Evolutionary conservation across 2,888 invertebrate species (phyloP), one percentile per base, ranked within the genome.

Genomic region (Ctena decussata): DNA sequence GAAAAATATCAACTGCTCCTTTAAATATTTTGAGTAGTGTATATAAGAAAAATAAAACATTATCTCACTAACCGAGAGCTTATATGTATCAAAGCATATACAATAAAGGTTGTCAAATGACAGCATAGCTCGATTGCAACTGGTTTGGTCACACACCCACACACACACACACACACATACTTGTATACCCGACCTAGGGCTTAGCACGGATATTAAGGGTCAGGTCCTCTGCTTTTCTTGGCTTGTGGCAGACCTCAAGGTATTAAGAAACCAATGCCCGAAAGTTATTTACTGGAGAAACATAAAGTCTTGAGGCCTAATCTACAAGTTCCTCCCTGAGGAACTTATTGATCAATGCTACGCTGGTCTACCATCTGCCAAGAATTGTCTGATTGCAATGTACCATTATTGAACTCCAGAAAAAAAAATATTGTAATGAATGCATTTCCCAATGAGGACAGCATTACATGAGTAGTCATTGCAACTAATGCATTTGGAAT

Each of bases 401-500:
- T 79, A 35, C 30, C 79, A 79, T 37, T 72, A 73, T 32, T 79
- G 72, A 18, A 79, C 79, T 24, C 21, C 79, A 79, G 53, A 73
- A 72, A 60, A 57, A 78, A 78, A 69, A 46, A 27, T 24, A 71
- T 78, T 11, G 27, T 78, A 15, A 30, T 72, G 46, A 41, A 79
- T 27, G 35, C 41, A 24, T 79, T 79, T 60, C 18, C 32, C 21
- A 49, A 72, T 44, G 21, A 32, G 46, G 73, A 79, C 41, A 37
- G 79, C 72, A 79, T 44, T 18, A 24, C 57, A 35, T 35, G 79
- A 53, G 72, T 79, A 15, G 73, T 79, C 2, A 79, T 79, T 72
- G 72, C 72, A 57, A 79, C 79, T 12, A 72, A 30, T 49, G 79
- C 73, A n/a, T 79, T 79, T 79, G 79, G 79, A 53, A 57, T 79